Evolutionary conservation across 2,113 vertebrate genomes (phyloP).

Genomic region (Tauraco erythrolophus): DNA sequence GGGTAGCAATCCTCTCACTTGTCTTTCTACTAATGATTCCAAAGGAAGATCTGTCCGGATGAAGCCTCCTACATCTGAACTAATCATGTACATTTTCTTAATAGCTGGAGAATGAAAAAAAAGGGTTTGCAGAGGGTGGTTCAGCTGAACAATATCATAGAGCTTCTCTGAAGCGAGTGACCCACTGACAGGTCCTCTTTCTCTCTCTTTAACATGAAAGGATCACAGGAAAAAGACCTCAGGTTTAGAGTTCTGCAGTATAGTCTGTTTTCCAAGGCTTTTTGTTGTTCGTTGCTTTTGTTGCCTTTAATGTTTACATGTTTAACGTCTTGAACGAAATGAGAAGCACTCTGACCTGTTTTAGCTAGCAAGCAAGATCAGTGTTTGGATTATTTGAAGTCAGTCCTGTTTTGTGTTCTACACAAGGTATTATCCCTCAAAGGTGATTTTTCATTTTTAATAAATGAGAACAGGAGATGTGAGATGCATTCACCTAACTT

Average conservation of each 20-base stretch:
- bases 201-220: background rate
- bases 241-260: background rate
- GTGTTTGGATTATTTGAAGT: background rate
- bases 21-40: background rate
- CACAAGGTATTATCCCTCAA: background rate
- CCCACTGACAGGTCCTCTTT: background rate
- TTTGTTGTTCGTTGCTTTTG: background rate
- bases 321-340: background rate
- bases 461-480: background rate
- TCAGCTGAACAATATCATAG: rapidly evolving
- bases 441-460: slow-evolving; percentile 10
- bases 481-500: background rate
- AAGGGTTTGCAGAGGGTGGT: background rate
- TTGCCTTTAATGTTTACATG: background rate
- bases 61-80: background rate
- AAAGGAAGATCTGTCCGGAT: background rate
- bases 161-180: background rate
- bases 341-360: background rate
- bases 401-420: background rate
- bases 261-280: background rate
- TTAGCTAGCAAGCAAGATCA: background rate
- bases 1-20: background rate
- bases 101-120: background rate
- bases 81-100: background rate
- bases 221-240: background rate